phyloP scores from a whole-genome alignment of 1,140 invertebrate species.

The Gryon sp. region DNA sequence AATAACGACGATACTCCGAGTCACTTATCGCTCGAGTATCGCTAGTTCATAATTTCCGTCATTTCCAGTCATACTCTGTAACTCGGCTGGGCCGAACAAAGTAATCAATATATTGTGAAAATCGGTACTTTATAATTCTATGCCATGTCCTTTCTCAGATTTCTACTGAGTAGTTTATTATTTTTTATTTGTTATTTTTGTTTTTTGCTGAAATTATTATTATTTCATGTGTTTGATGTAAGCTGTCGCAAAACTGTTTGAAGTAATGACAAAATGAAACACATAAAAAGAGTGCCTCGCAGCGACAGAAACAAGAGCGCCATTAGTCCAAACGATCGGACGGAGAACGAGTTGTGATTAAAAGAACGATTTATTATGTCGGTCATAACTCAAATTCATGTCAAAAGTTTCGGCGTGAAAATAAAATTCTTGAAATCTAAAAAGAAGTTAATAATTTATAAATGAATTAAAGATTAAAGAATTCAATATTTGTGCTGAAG shows the following conservation, averaged over 20 bases:
- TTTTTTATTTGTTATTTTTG: too few species aligned
- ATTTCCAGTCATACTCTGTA: constrained; percentile 66
- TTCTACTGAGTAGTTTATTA: too few species aligned
- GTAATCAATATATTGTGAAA: constrained; percentile 56
- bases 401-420: constrained; percentile 9
- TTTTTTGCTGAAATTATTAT: too few species aligned
- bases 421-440: constrained; percentile 1
- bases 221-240: constrained; percentile 15
- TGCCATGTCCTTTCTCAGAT: constrained; percentile 1
- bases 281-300: constrained; percentile 60
- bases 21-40: constrained; percentile 70
- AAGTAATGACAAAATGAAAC: constrained; percentile 70
- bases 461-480: too few species aligned
- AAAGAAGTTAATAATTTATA: constrained; percentile 1
- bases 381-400: constrained; percentile 6
- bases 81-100: constrained; percentile 58
- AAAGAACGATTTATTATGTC: constrained; percentile 72
- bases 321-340: constrained; percentile 69
- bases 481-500: too few species aligned
- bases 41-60: constrained; percentile 68
- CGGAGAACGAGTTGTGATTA: constrained; percentile 70
- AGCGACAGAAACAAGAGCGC: constrained; percentile 70
- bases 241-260: constrained; percentile 24
- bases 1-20: constrained; percentile 68
- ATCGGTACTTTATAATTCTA: constrained; percentile 38